Base-by-base conservation (phyloP, 2,888 invertebrate genomes). In the Dynastes hyllus region DNA sequence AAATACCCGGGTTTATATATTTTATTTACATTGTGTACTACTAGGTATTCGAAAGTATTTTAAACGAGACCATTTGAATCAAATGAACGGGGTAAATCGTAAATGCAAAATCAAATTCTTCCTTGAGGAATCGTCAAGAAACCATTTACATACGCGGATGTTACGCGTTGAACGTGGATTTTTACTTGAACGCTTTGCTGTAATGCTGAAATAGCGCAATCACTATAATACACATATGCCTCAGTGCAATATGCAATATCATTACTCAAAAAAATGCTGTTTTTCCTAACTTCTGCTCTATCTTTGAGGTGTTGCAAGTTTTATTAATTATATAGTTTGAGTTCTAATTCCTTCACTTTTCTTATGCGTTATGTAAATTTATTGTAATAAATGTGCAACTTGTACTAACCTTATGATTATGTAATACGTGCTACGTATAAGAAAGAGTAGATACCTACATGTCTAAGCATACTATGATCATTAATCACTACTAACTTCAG, bases 301-400 rank as follows among this genome's bases (percentile, higher is more conserved):
- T 6, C 55, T 55, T 16, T 22, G 22, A 22, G 22, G 55, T 55
- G n/a, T 55, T 55, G 55, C 13, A 55, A 55, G 1, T 55, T 55
- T 55, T 45, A 22, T 55, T 55, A 55, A 55, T 55, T 55, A 22
- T 45, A 45, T 13, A n/a, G 22, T 22, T 55, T 13, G 55, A 16
- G 55, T 55, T 16, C 4, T 55, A 55, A 55, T 16, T 55, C 55
- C 55, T 55, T 55, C 16, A 55, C 22, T n/a, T 55, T 55, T 55
- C n/a, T 55, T 3, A n/a, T 55, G 22, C 22, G 13, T 6, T n/a
- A 55, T 55, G 55, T 55, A 55, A 55, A 55, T 55, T 55, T 55
- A 55, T 55, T n/a, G 16, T 22, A 22, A 55, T 55, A 55, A 55
- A 22, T 22, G 55, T 55, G 55, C n/a, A 55, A 55, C 2, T 55